These are phyloP conservation scores for Lepidonotus clava DNA, from an alignment of 2,888 invertebrate species.

Conservation along the genomic window DNA sequence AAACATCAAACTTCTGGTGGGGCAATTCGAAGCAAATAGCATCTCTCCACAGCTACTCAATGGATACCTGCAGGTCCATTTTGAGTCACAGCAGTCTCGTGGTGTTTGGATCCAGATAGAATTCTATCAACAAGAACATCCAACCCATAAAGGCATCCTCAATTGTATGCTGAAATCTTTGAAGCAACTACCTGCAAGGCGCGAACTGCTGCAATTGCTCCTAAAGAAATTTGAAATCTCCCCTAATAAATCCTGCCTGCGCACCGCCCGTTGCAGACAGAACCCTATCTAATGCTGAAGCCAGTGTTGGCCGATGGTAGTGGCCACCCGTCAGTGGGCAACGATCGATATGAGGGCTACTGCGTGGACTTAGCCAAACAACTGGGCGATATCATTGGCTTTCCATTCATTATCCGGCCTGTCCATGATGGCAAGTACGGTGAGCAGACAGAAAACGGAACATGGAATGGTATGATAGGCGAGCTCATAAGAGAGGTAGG, in stretches of 20 bases:
- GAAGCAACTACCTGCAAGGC: too few relatives aligned
- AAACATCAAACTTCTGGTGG: too few relatives aligned
- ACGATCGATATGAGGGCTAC: conserved; percentile 84
- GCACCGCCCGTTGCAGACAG: conserved; percentile 68
- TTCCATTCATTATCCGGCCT: conserved; percentile 74
- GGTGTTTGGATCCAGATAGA: too few relatives aligned
- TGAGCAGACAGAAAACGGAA: conserved; percentile 66
- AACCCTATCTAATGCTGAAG: conserved; percentile 74
- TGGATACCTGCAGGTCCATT: too few relatives aligned
- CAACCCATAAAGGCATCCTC: too few relatives aligned
- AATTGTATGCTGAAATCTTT: too few relatives aligned
- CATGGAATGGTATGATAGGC: conserved; percentile 68
- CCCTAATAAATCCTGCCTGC: neutral
- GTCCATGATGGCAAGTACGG: conserved; percentile 67
- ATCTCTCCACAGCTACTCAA: too few relatives aligned
- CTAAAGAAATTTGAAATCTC: too few relatives aligned
- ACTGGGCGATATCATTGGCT: conserved; percentile 77
- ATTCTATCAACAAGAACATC: too few relatives aligned
- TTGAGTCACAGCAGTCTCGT: too few relatives aligned
- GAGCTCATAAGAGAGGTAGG: conserved; percentile 64
- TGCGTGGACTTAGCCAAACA: conserved; percentile 80
- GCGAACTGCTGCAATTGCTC: too few relatives aligned
- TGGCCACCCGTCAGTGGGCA: conserved; percentile 73
- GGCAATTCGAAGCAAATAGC: too few relatives aligned
- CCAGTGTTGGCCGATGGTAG: conserved; percentile 67